These are phyloP conservation scores for Pyrocephalus nanus DNA, from an alignment of 2,797 vertebrate species.

Conservation along the genomic window DNA sequence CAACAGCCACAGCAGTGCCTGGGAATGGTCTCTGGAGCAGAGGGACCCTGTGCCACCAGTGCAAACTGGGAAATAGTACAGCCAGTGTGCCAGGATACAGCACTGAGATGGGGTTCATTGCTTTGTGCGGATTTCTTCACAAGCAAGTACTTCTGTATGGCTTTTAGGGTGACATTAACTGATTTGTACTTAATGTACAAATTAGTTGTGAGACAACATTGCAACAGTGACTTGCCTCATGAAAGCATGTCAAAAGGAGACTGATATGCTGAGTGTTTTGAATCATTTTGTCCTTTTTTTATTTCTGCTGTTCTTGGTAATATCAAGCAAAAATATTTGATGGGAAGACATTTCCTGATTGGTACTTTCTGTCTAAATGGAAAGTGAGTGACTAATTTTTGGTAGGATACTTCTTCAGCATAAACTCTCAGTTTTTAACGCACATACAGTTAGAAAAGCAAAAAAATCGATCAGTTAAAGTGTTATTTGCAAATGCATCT, in stretches of 20 bases:
- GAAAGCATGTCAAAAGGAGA: slow-evolving; percentile 35
- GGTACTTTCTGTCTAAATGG: slow-evolving; percentile 51
- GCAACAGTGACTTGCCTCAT: slow-evolving; percentile 43
- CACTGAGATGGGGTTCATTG: not conserved
- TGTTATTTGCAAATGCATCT: not conserved
- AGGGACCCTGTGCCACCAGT: not conserved
- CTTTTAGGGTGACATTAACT: not conserved
- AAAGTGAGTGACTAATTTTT: slow-evolving; percentile 53
- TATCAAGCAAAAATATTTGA: slow-evolving; percentile 11
- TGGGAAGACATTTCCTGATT: slow-evolving; percentile 23
- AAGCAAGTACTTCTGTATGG: not conserved
- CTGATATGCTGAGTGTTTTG: slow-evolving; percentile 14
- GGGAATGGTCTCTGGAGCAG: too few relatives aligned
- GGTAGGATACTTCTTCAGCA: slow-evolving; percentile 40
- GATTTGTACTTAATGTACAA: not conserved
- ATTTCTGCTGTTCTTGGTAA: slow-evolving; percentile 51
- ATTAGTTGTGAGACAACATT: slow-evolving; percentile 21
- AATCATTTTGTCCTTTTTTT: slow-evolving; percentile 46
- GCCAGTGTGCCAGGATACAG: not conserved
- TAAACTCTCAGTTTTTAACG: not conserved
- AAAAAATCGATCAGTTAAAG: not conserved
- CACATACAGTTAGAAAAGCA: not conserved
- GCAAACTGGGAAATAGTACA: not conserved
- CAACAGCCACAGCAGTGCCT: not conserved
- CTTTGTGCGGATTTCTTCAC: not conserved